Conservation (phyloP, 1,140 invertebrate species). For the Zaprionus vittiger region DNA sequence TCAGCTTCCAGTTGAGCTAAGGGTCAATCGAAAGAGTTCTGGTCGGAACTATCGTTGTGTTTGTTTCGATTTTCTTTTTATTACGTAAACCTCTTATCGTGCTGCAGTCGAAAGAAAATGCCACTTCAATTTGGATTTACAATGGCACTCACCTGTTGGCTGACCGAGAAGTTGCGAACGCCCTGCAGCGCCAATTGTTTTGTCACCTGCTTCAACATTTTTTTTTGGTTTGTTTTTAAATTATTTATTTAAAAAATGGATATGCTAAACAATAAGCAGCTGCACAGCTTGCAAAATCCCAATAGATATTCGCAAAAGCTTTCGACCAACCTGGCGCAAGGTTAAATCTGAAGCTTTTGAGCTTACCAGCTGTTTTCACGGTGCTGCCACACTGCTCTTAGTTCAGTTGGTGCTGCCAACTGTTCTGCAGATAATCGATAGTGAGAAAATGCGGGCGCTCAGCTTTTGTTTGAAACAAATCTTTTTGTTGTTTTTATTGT, state of each 20-base stretch:
- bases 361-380: slow-evolving; percentile 24
- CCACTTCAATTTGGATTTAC: not conserved
- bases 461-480: slow-evolving; percentile 27
- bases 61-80: slow-evolving; percentile 4
- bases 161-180: slow-evolving; percentile 76
- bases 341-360: slow-evolving; percentile 35
- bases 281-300: slow-evolving; percentile 65
- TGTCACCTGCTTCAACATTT: slow-evolving; percentile 83
- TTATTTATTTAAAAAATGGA: slow-evolving; percentile 60
- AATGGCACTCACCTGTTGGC: slow-evolving; percentile 72
- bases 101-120: not conserved
- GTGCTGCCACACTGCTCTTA: not conserved
- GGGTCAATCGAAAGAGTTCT: not conserved
- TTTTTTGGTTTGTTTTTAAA: slow-evolving; percentile 51
- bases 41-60: not conserved
- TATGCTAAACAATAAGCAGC: slow-evolving; percentile 50
- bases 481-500: slow-evolving; percentile 27
- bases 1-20: not conserved
- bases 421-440: slow-evolving; percentile 3
- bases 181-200: slow-evolving; percentile 82
- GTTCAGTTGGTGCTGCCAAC: slow-evolving; percentile 41
- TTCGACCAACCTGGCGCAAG: slow-evolving; percentile 37
- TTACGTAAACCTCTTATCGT: slow-evolving; percentile 65
- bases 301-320: slow-evolving; percentile 58
- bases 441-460: slow-evolving; percentile 3